Evolutionary conservation across 2,888 invertebrate species (phyloP).

Genomic region (Dryococelus australis): DNA sequence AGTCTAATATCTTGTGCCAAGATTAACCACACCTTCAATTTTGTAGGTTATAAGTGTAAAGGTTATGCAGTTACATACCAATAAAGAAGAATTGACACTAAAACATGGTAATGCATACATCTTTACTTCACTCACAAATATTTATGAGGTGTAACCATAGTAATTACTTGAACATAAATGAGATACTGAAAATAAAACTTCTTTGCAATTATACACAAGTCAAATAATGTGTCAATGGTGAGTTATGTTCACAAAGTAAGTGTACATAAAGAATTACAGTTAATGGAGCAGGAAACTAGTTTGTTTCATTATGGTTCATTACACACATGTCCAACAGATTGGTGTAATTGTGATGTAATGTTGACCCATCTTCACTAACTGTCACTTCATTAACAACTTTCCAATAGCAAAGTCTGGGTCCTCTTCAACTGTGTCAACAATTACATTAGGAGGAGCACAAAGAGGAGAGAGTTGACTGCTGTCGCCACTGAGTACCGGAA

Average conservation of each 20-base stretch:
- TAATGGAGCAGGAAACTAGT: background rate
- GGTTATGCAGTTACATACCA: background rate
- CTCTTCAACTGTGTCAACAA: background rate
- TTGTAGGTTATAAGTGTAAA: too few species aligned
- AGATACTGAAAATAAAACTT: too few species aligned
- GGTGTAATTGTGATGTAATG: background rate
- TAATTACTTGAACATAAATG: background rate
- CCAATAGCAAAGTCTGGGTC: background rate
- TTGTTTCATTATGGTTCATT: background rate
- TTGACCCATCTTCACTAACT: background rate
- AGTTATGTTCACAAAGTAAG: background rate
- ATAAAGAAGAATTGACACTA: background rate
- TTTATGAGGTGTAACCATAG: background rate
- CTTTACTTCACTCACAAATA: background rate
- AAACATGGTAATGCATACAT: background rate
- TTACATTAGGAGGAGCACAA: background rate
- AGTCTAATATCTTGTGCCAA: too few species aligned
- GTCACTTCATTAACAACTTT: background rate
- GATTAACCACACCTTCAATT: background rate
- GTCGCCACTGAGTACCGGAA: background rate
- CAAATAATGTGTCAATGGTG: background rate
- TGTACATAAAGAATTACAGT: background rate
- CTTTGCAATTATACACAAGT: too few species aligned
- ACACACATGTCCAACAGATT: background rate
- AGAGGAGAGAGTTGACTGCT: background rate